Evolutionary conservation across 2,797 vertebrate species (phyloP).

Genomic region (Botia kubotai): DNA sequence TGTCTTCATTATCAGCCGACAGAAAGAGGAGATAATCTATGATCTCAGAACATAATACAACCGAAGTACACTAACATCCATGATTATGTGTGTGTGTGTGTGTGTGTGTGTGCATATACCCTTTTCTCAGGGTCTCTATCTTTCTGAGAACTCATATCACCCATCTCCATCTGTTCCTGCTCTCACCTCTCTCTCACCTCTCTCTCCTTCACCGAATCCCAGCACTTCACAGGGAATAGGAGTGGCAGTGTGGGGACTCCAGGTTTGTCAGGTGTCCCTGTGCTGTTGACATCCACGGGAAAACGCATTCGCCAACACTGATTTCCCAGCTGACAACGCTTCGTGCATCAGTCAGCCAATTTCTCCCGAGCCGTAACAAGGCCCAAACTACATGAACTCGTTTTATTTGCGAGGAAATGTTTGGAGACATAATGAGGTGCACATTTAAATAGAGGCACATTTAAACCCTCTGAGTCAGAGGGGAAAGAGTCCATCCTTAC

Average conservation of each 20-base stretch:
- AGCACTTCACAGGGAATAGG: constrained; percentile 67
- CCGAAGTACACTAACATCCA: neutral
- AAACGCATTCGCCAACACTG: constrained; percentile 68
- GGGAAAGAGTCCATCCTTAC: neutral
- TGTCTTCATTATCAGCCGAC: constrained; percentile 16
- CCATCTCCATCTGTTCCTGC: constrained; percentile 78
- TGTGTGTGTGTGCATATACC: neutral
- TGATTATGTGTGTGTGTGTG: neutral
- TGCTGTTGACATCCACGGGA: constrained; percentile 69
- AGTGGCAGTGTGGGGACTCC: constrained; percentile 69
- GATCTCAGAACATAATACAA: neutral
- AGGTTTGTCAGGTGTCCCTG: constrained; percentile 69
- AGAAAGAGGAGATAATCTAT: neutral
- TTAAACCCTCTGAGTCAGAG: constrained; percentile 25
- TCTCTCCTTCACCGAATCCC: constrained; percentile 55
- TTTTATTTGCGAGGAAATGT: constrained; percentile 68
- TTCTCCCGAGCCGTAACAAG: constrained; percentile 62
- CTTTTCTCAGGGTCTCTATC: constrained; percentile 49
- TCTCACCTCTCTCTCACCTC: constrained; percentile 74
- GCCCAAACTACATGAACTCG: constrained; percentile 62
- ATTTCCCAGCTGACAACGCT: constrained; percentile 76
- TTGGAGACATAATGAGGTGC: constrained; percentile 54
- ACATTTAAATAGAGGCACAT: constrained; percentile 52
- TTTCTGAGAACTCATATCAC: constrained; percentile 57
- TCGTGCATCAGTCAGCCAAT: constrained; percentile 68